A percentile compares a stretch with the other conserved stretches of the same genome.
phyloP scores from a whole-genome alignment of 1,140 invertebrate species.

The Hycleus cichorii region DNA sequence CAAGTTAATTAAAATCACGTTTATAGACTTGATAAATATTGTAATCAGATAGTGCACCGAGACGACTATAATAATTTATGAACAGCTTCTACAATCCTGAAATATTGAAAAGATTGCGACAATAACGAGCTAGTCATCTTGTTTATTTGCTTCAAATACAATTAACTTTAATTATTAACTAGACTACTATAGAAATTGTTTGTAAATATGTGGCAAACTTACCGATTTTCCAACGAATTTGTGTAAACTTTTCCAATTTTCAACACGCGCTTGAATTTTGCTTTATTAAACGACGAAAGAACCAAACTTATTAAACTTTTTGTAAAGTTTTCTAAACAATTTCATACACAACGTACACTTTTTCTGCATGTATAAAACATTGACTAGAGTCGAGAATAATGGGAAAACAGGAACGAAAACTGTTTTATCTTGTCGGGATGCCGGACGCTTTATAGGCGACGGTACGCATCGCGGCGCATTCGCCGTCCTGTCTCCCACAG shows the following conservation, averaged over 20 bases:
- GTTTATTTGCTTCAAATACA: too few species aligned
- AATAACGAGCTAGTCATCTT: too few species aligned
- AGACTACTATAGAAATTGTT: too few species aligned
- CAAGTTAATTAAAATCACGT: too few species aligned
- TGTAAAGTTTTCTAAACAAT: neutral
- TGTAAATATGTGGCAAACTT: too few species aligned
- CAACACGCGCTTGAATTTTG: too few species aligned
- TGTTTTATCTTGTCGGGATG: neutral
- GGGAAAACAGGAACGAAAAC: neutral
- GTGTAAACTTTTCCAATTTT: too few species aligned
- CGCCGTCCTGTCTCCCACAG: neutral
- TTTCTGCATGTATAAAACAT: neutral
- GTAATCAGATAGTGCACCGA: neutral
- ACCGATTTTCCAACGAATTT: too few species aligned
- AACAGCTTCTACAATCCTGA: too few species aligned
- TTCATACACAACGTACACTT: neutral
- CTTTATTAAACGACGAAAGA: neutral
- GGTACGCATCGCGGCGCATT: conserved; percentile 16
- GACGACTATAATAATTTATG: neutral
- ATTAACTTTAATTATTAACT: too few species aligned
- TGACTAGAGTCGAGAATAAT: neutral
- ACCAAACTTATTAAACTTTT: neutral
- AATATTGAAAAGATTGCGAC: too few species aligned
- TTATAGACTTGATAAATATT: too few species aligned
- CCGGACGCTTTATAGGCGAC: conserved; percentile 11